Base-by-base conservation (phyloP, 2,888 invertebrate genomes). In the Vanessa cardui region DNA sequence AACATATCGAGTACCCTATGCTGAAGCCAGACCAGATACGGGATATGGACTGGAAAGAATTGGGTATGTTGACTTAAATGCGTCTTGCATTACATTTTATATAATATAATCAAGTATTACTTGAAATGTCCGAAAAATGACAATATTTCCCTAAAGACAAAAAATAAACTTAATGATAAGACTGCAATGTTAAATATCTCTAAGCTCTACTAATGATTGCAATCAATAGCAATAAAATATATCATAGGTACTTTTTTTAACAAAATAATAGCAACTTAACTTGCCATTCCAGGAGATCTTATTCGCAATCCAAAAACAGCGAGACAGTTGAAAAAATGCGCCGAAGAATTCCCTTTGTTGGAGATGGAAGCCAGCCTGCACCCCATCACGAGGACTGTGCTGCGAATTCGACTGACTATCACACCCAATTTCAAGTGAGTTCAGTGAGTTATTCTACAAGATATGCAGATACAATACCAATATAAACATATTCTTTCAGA, bases 321-420 rank as follows among this genome's bases (percentile, higher is more conserved):
- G 0, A 89, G 94, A 4, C 91, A 95, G 44, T 94, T 99, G 0
- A 97, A 97, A 83, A 95, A 96, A 76, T 98, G 96, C 76, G 97
- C 97, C 0, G 94, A 96, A 20, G 96, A 98, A 78, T 95, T 99
- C 78, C 99, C 99, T 0, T 80, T 94, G 1, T 84, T 99, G 4
- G 95, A 96, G 44, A 94, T 99, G 79, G 97, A 97, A 44, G 96
- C 98, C 0, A 95, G 91, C 39, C 92, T 99, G 9, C 99, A 99
- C 81, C 99, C 99, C 0, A 99, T 99, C 75, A 99, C 99, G 0
- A 94, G 98, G 58, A 98, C 97, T 0, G 96, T 99, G 6, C 88
- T 99, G 16, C 93, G 97, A 78, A 97, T 99, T 74, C 95, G 96
- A 68, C 94, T 99, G 16, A 94, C 94, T 63, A 95, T 99, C 26